Base-by-base conservation (phyloP, 2,888 invertebrate species). In the Tanytarsus gracilentus region DNA sequence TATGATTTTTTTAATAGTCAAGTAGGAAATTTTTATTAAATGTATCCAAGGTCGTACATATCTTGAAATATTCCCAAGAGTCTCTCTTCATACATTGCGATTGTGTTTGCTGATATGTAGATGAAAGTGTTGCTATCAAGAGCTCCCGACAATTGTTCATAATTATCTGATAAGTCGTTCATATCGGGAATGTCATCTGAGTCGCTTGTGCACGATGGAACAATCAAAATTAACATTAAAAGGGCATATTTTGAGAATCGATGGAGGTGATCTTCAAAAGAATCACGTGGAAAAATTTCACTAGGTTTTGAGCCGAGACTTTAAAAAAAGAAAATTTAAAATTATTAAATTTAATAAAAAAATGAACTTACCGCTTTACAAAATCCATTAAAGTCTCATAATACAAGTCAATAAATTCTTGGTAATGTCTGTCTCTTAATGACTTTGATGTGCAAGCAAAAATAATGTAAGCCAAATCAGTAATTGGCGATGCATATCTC, bases 381-480 rank as follows among this genome's bases (percentile, higher is more conserved):
- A 70, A 69, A 3, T 64, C 61, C 1, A 61, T 26, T 23, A 71
- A 33, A 49, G 66, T 65, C 0, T 60, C 7, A 58, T 72, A 67
- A 63, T 72, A 72, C 3, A 66, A 49, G 58, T 70, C 50, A 3
- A 72, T 25, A 61, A 72, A 65, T 9, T 65, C 25, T 1, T 63
- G 7, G 49, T 68, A 70, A 62, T 71, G 62, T 5, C 63, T 23
- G 26, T 63, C 64, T 1, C 72, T 65, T 36, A 72, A 67, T 2
- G 64, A 50, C 7, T 67, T 66, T 4, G 68, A 65, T 1, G 71
- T 71, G 51, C 68, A 70, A 16, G 64, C 64, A 27, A 71, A 71
- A 1, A 72, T 59, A 60, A 68, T 72, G 56, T 71, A 70, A 61
- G 66, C 66, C 53, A 72, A 48, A 62, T 73, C 72, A n/a, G 66